Base-by-base conservation (phyloP, 2,888 invertebrate genomes). In the Gnatocerus cornutus region DNA sequence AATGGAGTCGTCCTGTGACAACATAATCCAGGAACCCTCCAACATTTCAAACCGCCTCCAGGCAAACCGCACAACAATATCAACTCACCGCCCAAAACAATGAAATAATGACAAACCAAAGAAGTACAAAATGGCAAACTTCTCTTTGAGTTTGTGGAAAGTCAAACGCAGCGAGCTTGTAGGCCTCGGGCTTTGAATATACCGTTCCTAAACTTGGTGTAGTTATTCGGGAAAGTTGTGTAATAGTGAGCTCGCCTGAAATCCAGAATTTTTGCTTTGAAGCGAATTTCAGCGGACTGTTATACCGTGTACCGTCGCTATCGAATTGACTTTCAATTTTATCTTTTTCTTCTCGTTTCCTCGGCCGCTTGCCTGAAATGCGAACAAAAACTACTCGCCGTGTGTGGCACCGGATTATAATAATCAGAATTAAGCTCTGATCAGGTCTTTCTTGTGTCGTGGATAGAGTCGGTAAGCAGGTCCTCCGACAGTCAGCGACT, bases 351-450 rank as follows among this genome's bases (percentile, higher is more conserved):
- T 37, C n/a, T 37, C n/a, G 37, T 37, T 37, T 37, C 33, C 8
- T 45, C 67, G 71, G 75, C 79, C 79, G 80, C 74, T 78, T 74
- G 69, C 73, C 74, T 72, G 74, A 74, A 72, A 78, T 76, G 72
- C 69, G 73, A 76, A 77, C 77, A 78, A 71, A 74, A 62, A 79
- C 79, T 78, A 81, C 75, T 41, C 83, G 76, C 80, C 77, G 82
- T 83, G 83, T 83, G 83, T 82, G 83, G 83, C 76, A 79, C 76
- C 74, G 79, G 80, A 81, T 82, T 83, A 81, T 82, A 81, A 82
- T 82, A 82, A 82, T 83, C 81, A 79, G 79, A 80, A 78, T 80
- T 80, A 77, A 80, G 78, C 79, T 76, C 67, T 71, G 68, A 73
- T 74, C 72, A 55, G 58, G 52, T 43, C 65, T 56, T 59, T 50